A percentile compares a stretch with the other conserved stretches of the same genome.
Evolutionary conservation across 1,140 invertebrate species (phyloP).

Genomic region (Dysdera silvatica): DNA sequence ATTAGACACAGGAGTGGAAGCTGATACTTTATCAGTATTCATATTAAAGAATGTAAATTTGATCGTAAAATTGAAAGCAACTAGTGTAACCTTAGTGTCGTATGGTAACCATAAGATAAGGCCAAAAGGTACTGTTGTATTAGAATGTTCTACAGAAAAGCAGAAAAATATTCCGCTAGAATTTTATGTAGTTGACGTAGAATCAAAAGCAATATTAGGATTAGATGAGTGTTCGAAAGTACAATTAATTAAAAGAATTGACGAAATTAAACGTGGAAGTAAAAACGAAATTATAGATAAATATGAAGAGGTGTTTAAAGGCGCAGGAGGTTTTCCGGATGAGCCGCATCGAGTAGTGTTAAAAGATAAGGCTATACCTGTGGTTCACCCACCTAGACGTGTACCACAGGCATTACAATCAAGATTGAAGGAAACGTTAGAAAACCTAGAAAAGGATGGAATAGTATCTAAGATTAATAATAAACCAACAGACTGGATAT

Average conservation of each 20-base stretch:
- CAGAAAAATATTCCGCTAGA: no score
- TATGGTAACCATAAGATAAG: slow-evolving; percentile 5
- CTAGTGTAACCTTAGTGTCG: not conserved
- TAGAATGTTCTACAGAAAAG: no score
- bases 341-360: not conserved
- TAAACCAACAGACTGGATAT: not conserved
- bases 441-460: not conserved
- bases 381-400: not conserved
- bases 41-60: not conserved
- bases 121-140: not conserved
- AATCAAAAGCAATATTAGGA: no score
- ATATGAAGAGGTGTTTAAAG: slow-evolving; percentile 2
- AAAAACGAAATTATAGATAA: not conserved
- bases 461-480: slow-evolving; percentile 15
- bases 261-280: no score
- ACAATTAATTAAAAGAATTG: no score
- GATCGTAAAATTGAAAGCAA: not conserved
- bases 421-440: not conserved
- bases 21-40: not conserved
- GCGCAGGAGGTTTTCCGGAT: slow-evolving; percentile 1
- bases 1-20: slow-evolving; percentile 8
- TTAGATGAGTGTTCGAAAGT: no score
- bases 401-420: slow-evolving; percentile 1
- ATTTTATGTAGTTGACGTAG: no score
- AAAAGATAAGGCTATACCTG: not conserved